Base-by-base conservation (phyloP, 1,140 invertebrate genomes). In the Coptotermes formosanus region DNA sequence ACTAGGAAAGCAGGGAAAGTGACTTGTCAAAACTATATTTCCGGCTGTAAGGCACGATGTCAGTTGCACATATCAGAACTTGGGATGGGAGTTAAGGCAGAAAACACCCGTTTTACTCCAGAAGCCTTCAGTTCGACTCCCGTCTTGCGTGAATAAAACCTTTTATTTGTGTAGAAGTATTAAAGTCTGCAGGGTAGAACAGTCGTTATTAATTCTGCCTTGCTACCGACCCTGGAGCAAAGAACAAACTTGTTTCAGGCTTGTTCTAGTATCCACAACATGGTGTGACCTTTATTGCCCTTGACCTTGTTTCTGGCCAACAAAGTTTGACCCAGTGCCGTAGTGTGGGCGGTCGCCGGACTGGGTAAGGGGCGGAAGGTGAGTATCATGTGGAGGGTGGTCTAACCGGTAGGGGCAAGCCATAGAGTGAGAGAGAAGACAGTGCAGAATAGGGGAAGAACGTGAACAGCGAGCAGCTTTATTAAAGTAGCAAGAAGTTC, bases 251-350 rank as follows among this genome's bases (percentile, higher is more conserved):
- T 75, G 25, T 14, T 75, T 75, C 64, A 30, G 25, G n/a, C 64
- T 75, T 75, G 19, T 30, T 75, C 25, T 30, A 75, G n/a, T 75
- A 11, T 75, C 52, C 83, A 21, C 14, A 59, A 52, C 83, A 43
- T 30, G 3, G 83, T n/a, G 21, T 52, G 83, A 45, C 83, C 83
- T 84, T 84, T 43, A 30, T 8, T 84, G n/a, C 83, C 83, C 83
- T 84, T 84, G 83, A 84, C 83, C 83, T 84, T 84, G 83, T 84
- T 84, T 30, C 83, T 21, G 30, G 45, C 44, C 16, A 52, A 30
- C 52, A 52, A 84, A 84, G 83, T 84, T 84, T 84, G 83, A 84
- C 83, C 83, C 83, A 84, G 83, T 84, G 83, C 55, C 48, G 43
- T 19, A 4, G 43, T 2, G 44, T 16, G 83, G 44, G 0, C 48